phyloP scores from a whole-genome alignment of 1,140 invertebrate species.

The Drosophila lini region DNA sequence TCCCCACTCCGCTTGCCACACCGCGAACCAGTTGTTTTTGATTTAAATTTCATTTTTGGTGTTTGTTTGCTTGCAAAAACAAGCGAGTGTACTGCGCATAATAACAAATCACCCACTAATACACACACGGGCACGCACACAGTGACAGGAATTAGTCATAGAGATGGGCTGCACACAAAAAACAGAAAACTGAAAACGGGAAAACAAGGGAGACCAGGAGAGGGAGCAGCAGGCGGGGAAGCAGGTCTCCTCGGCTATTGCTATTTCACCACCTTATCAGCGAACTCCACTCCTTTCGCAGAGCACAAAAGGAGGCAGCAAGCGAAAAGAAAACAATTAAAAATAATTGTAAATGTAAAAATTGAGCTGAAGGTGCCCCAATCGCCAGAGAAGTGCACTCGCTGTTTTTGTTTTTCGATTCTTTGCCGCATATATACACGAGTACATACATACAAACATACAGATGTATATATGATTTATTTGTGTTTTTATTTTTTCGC shows the following conservation, averaged over 20 bases:
- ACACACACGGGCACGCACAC: conserved; percentile 1
- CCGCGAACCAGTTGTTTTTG: conserved; percentile 62
- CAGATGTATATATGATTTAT: conserved; percentile 7
- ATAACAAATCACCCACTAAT: conserved; percentile 46
- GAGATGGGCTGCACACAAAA: conserved; percentile 12
- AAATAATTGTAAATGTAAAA: conserved; percentile 12
- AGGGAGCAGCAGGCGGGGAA: neutral
- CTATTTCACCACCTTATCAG: conserved; percentile 56
- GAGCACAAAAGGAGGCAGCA: conserved; percentile 18
- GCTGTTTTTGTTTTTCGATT: conserved; percentile 9
- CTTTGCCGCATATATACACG: neutral
- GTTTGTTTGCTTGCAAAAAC: conserved; percentile 55
- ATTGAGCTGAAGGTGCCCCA: conserved; percentile 7
- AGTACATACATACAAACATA: neutral
- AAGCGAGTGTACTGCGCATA: conserved; percentile 50
- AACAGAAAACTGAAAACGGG: conserved; percentile 1
- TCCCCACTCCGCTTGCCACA: conserved; percentile 1
- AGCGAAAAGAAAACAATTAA: conserved; percentile 1
- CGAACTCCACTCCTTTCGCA: conserved; percentile 31
- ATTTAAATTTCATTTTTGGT: conserved; percentile 47
- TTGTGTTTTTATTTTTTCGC: conserved; percentile 16
- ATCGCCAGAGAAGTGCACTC: conserved; percentile 9
- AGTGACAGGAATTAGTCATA: conserved; percentile 64
- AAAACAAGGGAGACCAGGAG: neutral
- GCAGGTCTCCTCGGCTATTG: neutral